These are phyloP conservation scores for Alouatta palliata DNA, from an alignment of 2,113 vertebrate species.

Conservation along the genomic window DNA sequence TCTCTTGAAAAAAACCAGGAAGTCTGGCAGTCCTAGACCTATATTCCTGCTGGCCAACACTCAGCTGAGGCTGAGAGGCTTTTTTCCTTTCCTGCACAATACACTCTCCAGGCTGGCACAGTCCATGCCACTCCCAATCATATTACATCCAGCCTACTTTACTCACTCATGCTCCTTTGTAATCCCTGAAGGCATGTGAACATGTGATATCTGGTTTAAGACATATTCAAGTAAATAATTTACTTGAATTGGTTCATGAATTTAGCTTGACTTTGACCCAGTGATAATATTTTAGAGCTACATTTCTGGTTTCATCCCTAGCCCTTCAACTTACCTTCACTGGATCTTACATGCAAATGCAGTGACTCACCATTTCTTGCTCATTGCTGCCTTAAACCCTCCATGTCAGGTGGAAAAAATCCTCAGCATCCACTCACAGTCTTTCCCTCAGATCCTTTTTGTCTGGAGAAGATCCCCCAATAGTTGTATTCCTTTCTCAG, in stretches of 20 bases:
- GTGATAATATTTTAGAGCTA: not conserved
- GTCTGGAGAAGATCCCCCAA: not conserved
- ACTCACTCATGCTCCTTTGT: not conserved
- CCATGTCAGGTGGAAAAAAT: not conserved
- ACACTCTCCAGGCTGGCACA: not conserved
- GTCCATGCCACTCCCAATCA: not conserved
- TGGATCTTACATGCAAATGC: not conserved
- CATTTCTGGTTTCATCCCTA: not conserved
- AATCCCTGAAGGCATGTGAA: not conserved
- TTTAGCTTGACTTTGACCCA: not conserved
- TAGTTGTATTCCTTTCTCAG: not conserved
- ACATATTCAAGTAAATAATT: not conserved
- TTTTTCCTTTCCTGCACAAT: not conserved
- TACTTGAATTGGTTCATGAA: not conserved
- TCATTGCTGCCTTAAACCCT: not conserved
- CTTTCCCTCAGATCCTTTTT: not conserved
- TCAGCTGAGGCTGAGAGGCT: not conserved
- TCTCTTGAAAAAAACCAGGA: not conserved
- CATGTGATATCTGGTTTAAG: not conserved
- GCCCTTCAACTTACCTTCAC: not conserved
- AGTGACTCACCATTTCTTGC: not conserved
- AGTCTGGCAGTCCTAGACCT: not conserved
- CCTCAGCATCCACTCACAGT: not conserved
- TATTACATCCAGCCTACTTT: not conserved
- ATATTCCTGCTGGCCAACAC: not conserved